Percentiles rank a stretch among this genome's conserved stretches.
These are phyloP conservation scores for Triplophysa bombifrons DNA, from an alignment of 2,797 vertebrate genomes.

Conservation along the genomic window DNA sequence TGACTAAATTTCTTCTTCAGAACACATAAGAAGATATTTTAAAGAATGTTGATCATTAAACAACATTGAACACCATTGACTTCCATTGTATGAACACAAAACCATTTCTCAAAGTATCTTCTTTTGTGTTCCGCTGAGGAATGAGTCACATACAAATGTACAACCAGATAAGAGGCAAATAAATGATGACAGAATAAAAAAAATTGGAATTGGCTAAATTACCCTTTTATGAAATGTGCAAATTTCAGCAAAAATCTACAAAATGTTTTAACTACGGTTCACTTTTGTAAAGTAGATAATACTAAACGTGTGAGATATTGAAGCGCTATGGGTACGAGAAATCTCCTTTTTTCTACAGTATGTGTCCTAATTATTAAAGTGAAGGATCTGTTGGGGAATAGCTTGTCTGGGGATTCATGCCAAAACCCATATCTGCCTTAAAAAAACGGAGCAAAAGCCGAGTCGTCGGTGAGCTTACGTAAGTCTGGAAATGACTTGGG, in stretches of 20 bases:
- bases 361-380: constrained; percentile 72
- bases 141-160: no score
- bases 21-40: no score
- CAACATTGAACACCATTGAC: no score
- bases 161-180: no score
- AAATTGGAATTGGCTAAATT: no score
- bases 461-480: constrained; percentile 71
- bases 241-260: not conserved
- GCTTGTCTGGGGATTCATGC: constrained; percentile 64
- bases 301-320: constrained; percentile 34
- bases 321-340: constrained; percentile 57
- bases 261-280: not conserved
- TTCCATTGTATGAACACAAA: no score
- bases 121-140: no score
- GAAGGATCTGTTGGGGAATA: constrained; percentile 63
- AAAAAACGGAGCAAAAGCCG: constrained; percentile 38
- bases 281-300: not conserved
- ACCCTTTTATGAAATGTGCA: no score
- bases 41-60: no score
- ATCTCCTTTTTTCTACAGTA: constrained; percentile 59
- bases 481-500: constrained; percentile 66
- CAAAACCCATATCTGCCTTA: constrained; percentile 60
- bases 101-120: no score
- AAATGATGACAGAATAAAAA: no score
- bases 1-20: no score